Conservation (phyloP, 1,140 invertebrate species). For the Belonocnema kinseyi region DNA sequence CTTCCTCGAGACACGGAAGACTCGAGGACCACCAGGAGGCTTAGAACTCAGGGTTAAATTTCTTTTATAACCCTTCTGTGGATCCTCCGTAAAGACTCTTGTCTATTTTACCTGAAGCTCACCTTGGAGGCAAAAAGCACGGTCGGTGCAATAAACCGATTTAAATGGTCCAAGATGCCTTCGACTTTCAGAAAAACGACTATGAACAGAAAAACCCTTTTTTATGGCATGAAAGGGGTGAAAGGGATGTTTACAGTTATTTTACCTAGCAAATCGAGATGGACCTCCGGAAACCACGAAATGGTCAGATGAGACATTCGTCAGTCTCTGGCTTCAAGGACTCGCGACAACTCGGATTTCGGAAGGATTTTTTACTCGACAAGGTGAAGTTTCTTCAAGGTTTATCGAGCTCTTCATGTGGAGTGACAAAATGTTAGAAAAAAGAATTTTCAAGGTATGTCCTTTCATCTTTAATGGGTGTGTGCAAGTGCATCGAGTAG, state of each 20-base stretch:
- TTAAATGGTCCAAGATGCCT: constrained; percentile 40
- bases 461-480: constrained; percentile 32
- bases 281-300: constrained; percentile 55
- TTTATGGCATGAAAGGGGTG: constrained; percentile 59
- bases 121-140: constrained; percentile 59
- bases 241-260: constrained; percentile 57
- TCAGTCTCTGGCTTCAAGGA: constrained; percentile 68
- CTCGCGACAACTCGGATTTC: constrained; percentile 51
- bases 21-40: not conserved
- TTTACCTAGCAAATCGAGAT: constrained; percentile 54
- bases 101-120: constrained; percentile 33
- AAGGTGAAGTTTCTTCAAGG: constrained; percentile 52
- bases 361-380: constrained; percentile 48
- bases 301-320: constrained; percentile 58
- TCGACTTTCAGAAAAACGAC: constrained; percentile 20
- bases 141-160: constrained; percentile 63
- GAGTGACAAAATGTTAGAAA: constrained; percentile 4
- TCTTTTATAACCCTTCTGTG: constrained; percentile 64
- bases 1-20: not conserved
- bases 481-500: not conserved
- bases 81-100: constrained; percentile 36
- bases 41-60: not conserved
- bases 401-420: constrained; percentile 34
- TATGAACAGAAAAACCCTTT: constrained; percentile 34
- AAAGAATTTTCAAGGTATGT: constrained; percentile 48